These are phyloP conservation scores for Pammene aurita DNA, from an alignment of 2,888 invertebrate species.

Conservation along the genomic window DNA sequence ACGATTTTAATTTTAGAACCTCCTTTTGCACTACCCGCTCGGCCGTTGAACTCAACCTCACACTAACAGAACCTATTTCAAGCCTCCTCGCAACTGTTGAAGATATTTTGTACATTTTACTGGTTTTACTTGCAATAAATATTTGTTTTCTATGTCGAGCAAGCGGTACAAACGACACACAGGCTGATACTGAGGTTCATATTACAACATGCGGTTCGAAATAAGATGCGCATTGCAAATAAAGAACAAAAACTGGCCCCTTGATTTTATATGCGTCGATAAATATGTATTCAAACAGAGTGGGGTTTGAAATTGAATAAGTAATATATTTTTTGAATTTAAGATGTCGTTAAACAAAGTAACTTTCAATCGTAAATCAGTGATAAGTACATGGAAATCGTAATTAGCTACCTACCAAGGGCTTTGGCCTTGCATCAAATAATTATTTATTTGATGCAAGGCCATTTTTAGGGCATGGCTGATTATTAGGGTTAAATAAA, in stretches of 20 bases:
- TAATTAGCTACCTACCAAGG: too few species aligned
- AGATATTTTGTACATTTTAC: conserved; percentile 22
- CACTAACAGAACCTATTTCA: background rate
- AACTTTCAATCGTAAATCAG: too few species aligned
- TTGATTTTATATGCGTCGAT: conserved; percentile 37
- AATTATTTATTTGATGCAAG: too few species aligned
- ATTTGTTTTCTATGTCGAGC: conserved; percentile 42
- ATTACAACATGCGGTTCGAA: conserved; percentile 59
- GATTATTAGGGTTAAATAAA: too few species aligned
- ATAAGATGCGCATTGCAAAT: conserved; percentile 69
- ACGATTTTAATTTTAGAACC: conserved; percentile 56
- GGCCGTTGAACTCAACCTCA: conserved; percentile 18
- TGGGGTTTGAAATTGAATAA: background rate
- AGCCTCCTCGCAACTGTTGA: background rate
- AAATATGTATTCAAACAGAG: conserved; percentile 16
- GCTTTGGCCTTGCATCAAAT: too few species aligned
- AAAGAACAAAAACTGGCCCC: conserved; percentile 47
- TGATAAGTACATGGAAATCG: too few species aligned
- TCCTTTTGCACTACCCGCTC: background rate
- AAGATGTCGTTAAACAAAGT: too few species aligned
- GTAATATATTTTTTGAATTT: background rate
- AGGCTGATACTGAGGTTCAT: conserved; percentile 56
- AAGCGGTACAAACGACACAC: conserved; percentile 45
- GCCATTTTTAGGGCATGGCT: too few species aligned
- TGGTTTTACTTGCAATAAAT: background rate